These are phyloP conservation scores for Cephus spinipes DNA, from an alignment of 2,888 invertebrate species.

Conservation along the genomic window DNA sequence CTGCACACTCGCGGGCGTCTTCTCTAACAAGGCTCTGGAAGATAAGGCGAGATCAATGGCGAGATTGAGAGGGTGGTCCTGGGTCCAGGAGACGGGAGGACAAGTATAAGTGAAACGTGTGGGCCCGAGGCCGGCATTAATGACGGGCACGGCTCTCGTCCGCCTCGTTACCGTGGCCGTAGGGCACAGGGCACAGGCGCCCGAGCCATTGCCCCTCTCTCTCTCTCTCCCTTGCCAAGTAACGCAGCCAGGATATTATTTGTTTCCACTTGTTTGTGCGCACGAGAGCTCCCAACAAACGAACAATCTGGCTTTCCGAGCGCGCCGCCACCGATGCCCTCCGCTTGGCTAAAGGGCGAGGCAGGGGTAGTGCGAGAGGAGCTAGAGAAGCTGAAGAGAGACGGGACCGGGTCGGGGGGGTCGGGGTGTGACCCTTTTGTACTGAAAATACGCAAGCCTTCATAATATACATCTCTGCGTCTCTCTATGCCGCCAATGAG, in stretches of 20 bases:
- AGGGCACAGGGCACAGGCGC: slow-evolving; percentile 34
- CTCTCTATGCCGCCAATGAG: slow-evolving; percentile 14
- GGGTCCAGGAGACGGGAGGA: slow-evolving; percentile 13
- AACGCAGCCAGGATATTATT: slow-evolving; percentile 63
- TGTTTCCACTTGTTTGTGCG: slow-evolving; percentile 63
- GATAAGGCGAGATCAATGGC: slow-evolving; percentile 9
- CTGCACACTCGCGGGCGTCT: neutral
- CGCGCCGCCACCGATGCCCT: slow-evolving; percentile 24
- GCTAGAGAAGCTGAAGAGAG: neutral
- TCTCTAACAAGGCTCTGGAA: slow-evolving; percentile 11
- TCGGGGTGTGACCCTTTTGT: slow-evolving; percentile 4
- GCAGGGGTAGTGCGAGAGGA: slow-evolving; percentile 9
- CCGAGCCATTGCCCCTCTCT: slow-evolving; percentile 21
- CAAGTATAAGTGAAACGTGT: slow-evolving; percentile 29
- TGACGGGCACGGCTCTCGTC: slow-evolving; percentile 52
- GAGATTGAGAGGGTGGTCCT: slow-evolving; percentile 1
- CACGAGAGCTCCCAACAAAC: slow-evolving; percentile 54
- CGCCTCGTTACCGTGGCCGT: slow-evolving; percentile 54
- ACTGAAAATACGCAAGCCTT: neutral
- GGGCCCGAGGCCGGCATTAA: slow-evolving; percentile 56
- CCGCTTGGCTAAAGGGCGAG: slow-evolving; percentile 19
- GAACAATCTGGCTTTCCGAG: slow-evolving; percentile 52
- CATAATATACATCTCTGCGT: neutral
- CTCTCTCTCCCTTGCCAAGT: slow-evolving; percentile 26
- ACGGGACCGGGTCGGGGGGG: slow-evolving; percentile 13